phyloP scores from a whole-genome alignment of 1,140 invertebrate species.

The Thaumetopoea pityocampa region DNA sequence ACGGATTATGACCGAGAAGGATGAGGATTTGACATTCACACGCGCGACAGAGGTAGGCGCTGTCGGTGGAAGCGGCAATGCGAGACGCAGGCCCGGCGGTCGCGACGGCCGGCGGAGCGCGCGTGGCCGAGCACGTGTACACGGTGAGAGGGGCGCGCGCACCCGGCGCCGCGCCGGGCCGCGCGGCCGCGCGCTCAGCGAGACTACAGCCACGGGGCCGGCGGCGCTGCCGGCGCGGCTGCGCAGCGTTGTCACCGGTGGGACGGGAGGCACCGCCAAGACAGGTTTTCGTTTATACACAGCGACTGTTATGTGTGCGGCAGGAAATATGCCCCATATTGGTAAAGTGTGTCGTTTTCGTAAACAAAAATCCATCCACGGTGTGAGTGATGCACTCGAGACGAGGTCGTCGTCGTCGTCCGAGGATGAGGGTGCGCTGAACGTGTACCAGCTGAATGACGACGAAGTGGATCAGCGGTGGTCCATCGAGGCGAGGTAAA shows the following conservation, averaged over 20 bases:
- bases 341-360: constrained; percentile 6
- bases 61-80: constrained; percentile 12
- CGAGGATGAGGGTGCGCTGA: neutral
- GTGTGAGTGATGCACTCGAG: neutral
- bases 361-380: neutral
- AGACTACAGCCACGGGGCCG: no score
- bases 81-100: neutral
- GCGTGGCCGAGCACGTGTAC: no score
- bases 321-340: neutral
- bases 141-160: no score
- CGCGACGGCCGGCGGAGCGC: no score
- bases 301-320: constrained; percentile 11
- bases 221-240: no score
- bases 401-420: neutral
- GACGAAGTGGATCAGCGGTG: neutral
- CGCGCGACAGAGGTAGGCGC: constrained; percentile 4
- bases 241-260: constrained; percentile 10
- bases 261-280: neutral
- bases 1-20: no score
- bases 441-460: constrained; percentile 9
- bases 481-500: neutral
- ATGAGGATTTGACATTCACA: no score
- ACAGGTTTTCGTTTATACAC: constrained; percentile 3
- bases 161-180: no score
- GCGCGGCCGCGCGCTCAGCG: no score